Base-by-base conservation (phyloP, 2,888 invertebrate genomes). In the Galerucella calmariensis region DNA sequence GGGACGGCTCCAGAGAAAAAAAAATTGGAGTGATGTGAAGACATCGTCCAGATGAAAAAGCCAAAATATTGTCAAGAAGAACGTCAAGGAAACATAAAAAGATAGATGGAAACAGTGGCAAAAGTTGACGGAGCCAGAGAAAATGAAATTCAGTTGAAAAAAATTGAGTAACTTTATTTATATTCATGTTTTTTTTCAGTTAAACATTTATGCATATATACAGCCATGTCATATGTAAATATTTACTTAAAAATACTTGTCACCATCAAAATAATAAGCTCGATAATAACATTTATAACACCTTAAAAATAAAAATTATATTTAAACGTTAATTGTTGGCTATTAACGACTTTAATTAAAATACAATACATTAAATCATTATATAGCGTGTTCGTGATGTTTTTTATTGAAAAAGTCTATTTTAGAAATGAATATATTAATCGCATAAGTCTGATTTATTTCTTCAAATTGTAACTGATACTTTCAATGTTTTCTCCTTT, bases 151-250 rank as follows among this genome's bases (percentile, higher is more conserved):
- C 4, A 35, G 35, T 3, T 35, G 35, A 35, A 35, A 35, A 41
- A 41, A 9, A 41, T 41, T 41, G 8, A 41, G 9, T 6, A 41
- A 9, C 8, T 41, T 9, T 9, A 41, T 1, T 41, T 41, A 41
- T 41, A 41, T 41, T 9, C 35, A 41, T 41, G 35, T 41, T 41
- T 41, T 20, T 20, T 41, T 41, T 41, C 8, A 41, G 9, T 41
- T 41, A 41, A 41, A 41, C 35, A 41, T 41, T 41, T 41, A 6
- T 41, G 35, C 35, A 41, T 41, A 41, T 41, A 41, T 41, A 41
- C 35, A 41, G 35, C 8, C 35, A 41, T 41, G 35, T 41, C 35
- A 41, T 41, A 41, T 78, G 53, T 53, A 53, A 53, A 53, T 53
- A 53, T 53, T 53, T 53, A 53, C 53, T 53, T 41, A 41, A 41